A percentile compares a stretch with the other conserved stretches of the same genome.
These are phyloP conservation scores for Cordilura impudica DNA, from an alignment of 2,888 invertebrate species.

Conservation along the genomic window DNA sequence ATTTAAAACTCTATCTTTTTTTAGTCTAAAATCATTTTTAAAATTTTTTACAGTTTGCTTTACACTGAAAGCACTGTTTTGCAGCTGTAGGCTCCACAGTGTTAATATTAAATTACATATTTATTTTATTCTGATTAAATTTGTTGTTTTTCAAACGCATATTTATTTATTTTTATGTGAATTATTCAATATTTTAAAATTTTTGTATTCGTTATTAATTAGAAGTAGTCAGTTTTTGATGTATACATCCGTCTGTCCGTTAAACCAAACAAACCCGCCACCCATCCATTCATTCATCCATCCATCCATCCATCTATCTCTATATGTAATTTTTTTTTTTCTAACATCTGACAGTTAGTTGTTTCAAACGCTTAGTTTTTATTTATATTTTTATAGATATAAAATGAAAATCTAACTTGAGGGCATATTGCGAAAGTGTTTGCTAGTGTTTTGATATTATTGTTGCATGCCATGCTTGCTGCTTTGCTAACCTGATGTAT, in stretches of 20 bases:
- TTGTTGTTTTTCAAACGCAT: conserved; percentile 1
- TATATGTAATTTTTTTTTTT: conserved; percentile 15
- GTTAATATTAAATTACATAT: conserved; percentile 28
- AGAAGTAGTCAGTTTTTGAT: conserved; percentile 44
- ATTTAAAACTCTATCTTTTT: no score
- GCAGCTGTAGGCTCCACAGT: no score
- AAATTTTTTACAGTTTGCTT: no score
- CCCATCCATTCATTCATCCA: conserved; percentile 15
- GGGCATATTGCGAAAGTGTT: conserved; percentile 64
- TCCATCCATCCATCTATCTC: conserved; percentile 16
- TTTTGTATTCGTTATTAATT: conserved; percentile 19
- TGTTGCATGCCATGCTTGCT: conserved; percentile 31
- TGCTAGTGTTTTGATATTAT: conserved; percentile 22
- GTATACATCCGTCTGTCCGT: conserved; percentile 41
- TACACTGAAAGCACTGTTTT: no score
- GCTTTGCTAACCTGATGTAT: conserved; percentile 7
- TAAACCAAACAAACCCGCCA: neutral
- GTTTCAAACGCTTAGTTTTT: conserved; percentile 25
- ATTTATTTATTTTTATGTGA: conserved; percentile 15
- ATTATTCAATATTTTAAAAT: conserved; percentile 44
- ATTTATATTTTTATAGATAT: neutral
- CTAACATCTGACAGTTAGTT: conserved; percentile 33
- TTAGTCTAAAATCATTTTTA: no score
- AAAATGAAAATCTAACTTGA: conserved; percentile 32
- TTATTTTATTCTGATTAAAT: conserved; percentile 53